These are phyloP conservation scores for Theodoxus fluviatilis DNA, from an alignment of 2,888 invertebrate species.

Conservation along the genomic window DNA sequence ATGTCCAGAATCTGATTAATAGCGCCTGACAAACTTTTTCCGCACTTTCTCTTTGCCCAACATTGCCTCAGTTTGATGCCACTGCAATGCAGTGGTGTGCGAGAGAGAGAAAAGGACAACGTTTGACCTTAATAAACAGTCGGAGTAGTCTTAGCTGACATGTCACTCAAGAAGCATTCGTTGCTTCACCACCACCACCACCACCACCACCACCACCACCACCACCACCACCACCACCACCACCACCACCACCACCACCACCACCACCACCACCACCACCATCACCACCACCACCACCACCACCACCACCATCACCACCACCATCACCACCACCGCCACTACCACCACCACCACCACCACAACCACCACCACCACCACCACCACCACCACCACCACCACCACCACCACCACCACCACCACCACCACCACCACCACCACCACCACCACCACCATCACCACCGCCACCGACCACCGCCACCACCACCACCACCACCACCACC, in stretches of 20 bases:
- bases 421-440: constrained; percentile 4
- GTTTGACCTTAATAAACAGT: too few species aligned
- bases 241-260: constrained; percentile 5
- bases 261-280: constrained; percentile 4
- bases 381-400: not conserved
- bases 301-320: constrained; percentile 13
- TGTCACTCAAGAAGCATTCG: too few species aligned
- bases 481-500: not conserved
- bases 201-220: not conserved
- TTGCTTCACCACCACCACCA: constrained; percentile 1
- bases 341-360: constrained; percentile 4
- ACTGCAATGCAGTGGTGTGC: too few species aligned
- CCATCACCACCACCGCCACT: constrained; percentile 11
- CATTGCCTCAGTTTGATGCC: too few species aligned
- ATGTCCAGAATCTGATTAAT: too few species aligned
- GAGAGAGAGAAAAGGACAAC: too few species aligned
- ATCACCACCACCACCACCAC: constrained; percentile 14
- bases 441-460: not conserved
- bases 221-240: not conserved
- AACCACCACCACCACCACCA: too few species aligned
- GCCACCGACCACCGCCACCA: not conserved
- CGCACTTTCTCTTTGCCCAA: too few species aligned
- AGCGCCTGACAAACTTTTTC: too few species aligned
- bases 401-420: constrained; percentile 16
- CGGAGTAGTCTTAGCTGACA: too few species aligned